Conservation (phyloP, 1,140 invertebrate species). For the Dufourea novaeangliae region DNA sequence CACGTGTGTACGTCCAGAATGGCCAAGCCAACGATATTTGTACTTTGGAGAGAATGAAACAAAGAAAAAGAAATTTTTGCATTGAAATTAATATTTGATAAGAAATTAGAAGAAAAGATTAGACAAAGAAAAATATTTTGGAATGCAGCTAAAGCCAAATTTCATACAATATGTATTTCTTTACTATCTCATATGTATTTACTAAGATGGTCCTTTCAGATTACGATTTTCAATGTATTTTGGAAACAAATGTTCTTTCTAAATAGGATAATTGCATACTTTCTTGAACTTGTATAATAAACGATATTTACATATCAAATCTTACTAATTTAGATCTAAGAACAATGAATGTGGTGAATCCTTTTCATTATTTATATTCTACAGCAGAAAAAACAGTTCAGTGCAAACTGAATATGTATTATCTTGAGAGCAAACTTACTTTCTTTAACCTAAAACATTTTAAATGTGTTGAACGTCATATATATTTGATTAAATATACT, state of each 20-base stretch:
- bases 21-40: slow-evolving; percentile 73
- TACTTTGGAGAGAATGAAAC: slow-evolving; percentile 33
- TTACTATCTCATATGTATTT: slow-evolving; percentile 41
- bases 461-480: slow-evolving; percentile 5
- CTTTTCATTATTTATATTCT: slow-evolving; percentile 51
- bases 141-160: slow-evolving; percentile 23
- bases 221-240: slow-evolving; percentile 61
- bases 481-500: slow-evolving; percentile 21
- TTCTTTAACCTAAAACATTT: not conserved
- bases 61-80: slow-evolving; percentile 31
- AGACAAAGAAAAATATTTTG: slow-evolving; percentile 36
- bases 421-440: slow-evolving; percentile 13
- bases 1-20: slow-evolving; percentile 63
- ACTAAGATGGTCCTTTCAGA: slow-evolving; percentile 50
- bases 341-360: slow-evolving; percentile 27
- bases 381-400: slow-evolving; percentile 26
- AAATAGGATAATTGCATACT: slow-evolving; percentile 48
- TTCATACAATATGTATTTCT: slow-evolving; percentile 16
- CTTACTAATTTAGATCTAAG: slow-evolving; percentile 46
- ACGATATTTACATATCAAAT: slow-evolving; percentile 69
- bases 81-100: slow-evolving; percentile 26
- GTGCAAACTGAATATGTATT: slow-evolving; percentile 47
- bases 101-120: slow-evolving; percentile 23
- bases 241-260: slow-evolving; percentile 51
- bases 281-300: slow-evolving; percentile 33